Percentiles rank a stretch among this genome's conserved stretches.
Conservation (phyloP, 2,113 vertebrate genomes). For the Platichthys flesus region DNA sequence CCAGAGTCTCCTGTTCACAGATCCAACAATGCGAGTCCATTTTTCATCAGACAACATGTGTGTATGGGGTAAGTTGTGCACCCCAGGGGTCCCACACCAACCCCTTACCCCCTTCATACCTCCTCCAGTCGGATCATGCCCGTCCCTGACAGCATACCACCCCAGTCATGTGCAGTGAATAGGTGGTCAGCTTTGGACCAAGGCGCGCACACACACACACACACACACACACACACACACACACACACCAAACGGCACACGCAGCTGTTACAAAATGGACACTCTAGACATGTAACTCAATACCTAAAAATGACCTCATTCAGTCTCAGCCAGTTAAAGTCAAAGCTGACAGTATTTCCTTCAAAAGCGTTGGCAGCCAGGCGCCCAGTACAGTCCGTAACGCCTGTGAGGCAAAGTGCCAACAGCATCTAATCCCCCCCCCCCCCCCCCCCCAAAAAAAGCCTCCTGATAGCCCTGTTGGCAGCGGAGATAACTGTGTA, state of each 20-base stretch:
- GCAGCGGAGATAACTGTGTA: slow-evolving; percentile 42
- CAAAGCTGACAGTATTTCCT: slow-evolving; percentile 62
- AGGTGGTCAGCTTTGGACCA: slow-evolving; percentile 57
- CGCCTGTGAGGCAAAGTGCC: slow-evolving; percentile 33
- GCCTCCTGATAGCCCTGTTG: slow-evolving; percentile 43
- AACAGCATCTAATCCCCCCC: slow-evolving; percentile 24
- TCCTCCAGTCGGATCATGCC: slow-evolving; percentile 51
- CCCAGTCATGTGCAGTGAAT: slow-evolving; percentile 12
- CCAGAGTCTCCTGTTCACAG: slow-evolving; percentile 34
- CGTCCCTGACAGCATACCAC: slow-evolving; percentile 42
- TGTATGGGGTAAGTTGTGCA: slow-evolving; percentile 22
- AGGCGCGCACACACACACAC: slow-evolving; percentile 6
- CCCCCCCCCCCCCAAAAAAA: slow-evolving; percentile 3
- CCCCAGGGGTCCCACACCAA: slow-evolving; percentile 49
- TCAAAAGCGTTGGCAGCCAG: slow-evolving; percentile 41
- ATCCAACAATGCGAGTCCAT: no score
- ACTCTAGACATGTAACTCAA: slow-evolving; percentile 69
- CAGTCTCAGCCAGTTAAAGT: slow-evolving; percentile 60
- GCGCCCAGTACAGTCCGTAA: slow-evolving; percentile 35
- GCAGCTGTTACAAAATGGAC: slow-evolving; percentile 78
- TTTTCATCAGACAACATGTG: slow-evolving; percentile 57
- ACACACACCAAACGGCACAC: slow-evolving; percentile 55
- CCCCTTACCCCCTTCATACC: slow-evolving; percentile 24
- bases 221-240: slow-evolving; percentile 59
- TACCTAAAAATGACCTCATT: slow-evolving; percentile 67